Evolutionary conservation across 2,797 vertebrate species (phyloP).

Genomic region (Poecilia gillii): DNA sequence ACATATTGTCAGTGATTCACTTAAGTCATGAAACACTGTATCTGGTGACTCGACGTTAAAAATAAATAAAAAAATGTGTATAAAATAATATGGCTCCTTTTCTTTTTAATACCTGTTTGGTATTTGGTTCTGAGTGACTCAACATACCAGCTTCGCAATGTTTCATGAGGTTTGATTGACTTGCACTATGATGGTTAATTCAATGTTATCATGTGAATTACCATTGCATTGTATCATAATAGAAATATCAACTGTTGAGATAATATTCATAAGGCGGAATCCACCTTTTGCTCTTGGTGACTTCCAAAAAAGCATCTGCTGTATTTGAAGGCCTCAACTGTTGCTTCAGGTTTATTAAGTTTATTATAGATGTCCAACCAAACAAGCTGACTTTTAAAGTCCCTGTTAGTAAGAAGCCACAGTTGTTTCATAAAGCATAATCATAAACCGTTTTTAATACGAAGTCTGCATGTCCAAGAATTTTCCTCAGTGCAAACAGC

Average conservation of each 20-base stretch:
- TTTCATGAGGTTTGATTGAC: background rate
- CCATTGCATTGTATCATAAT: background rate
- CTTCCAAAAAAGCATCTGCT: background rate
- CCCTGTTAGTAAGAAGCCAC: background rate
- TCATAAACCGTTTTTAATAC: background rate
- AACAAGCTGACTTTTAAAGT: background rate
- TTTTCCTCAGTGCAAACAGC: background rate
- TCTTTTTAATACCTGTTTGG: background rate
- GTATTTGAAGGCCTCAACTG: background rate
- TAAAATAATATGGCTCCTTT: background rate
- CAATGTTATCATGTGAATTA: background rate
- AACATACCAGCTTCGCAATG: background rate
- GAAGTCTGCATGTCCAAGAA: background rate
- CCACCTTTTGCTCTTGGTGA: background rate
- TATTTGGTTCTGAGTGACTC: background rate
- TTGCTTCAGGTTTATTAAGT: background rate
- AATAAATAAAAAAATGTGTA: conserved; percentile 48
- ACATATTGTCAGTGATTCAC: conserved; percentile 50
- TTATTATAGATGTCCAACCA: background rate
- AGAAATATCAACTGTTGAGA: background rate
- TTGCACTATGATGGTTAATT: background rate
- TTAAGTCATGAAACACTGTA: conserved; percentile 55
- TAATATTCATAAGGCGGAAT: background rate
- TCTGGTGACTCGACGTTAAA: conserved; percentile 18
- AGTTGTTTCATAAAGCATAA: background rate